Evolutionary conservation across 2,797 vertebrate species (phyloP).

Genomic region (Gymnocypris eckloni): DNA sequence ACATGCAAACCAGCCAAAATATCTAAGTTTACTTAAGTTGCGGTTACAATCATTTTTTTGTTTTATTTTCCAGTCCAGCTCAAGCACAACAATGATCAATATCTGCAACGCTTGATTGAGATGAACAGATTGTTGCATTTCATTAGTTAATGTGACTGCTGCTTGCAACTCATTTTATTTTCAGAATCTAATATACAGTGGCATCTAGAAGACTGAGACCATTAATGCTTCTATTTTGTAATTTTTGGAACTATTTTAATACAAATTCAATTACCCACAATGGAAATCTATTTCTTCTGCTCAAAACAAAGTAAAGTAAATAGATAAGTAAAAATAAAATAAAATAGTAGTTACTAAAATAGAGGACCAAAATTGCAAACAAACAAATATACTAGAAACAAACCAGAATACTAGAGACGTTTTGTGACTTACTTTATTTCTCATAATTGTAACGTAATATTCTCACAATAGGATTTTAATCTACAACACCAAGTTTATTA

Average conservation of each 20-base stretch:
- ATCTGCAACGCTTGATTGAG: slow-evolving; percentile 26
- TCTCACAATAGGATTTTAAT: background rate
- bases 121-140: slow-evolving; percentile 17
- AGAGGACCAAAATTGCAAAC: no score
- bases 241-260: background rate
- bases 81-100: background rate
- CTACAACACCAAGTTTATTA: background rate
- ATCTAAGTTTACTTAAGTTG: background rate
- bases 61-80: slow-evolving; percentile 1
- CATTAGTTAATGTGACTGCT: background rate
- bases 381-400: no score
- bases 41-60: background rate
- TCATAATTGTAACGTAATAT: background rate
- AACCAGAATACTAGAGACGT: no score
- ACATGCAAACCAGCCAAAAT: slow-evolving; percentile 30
- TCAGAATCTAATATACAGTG: background rate
- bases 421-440: background rate
- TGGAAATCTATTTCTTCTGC: background rate
- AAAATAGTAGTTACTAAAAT: no score
- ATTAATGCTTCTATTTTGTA: background rate
- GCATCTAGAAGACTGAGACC: background rate
- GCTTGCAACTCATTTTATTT: background rate
- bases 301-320: no score
- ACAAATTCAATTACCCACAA: background rate
- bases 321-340: no score